A percentile compares a stretch with the other conserved stretches of the same genome.
phyloP scores from a whole-genome alignment of 2,888 invertebrate species.

The Stenodema calcarata region DNA sequence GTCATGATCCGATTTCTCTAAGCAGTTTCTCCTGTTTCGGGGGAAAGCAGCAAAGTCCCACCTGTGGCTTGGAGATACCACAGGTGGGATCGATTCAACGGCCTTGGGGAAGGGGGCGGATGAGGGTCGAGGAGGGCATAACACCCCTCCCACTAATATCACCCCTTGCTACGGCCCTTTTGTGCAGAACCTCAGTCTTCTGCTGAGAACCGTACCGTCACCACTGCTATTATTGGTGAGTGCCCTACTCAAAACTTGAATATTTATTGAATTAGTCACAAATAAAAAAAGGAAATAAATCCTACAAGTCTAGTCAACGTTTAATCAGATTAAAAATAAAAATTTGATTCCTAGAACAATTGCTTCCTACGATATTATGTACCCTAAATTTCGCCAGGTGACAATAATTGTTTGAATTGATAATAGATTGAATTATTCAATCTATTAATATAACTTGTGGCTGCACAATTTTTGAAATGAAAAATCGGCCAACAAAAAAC shows the following conservation, averaged over 20 bases:
- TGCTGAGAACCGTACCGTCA: background rate
- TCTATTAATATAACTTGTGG: no score
- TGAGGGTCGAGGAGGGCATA: background rate
- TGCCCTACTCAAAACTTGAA: background rate
- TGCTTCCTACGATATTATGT: no score
- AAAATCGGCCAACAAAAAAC: no score
- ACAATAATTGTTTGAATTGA: no score
- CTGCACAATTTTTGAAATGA: no score
- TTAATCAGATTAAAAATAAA: no score
- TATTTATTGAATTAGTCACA: no score
- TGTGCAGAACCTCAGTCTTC: conserved; percentile 32
- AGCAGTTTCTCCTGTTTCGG: background rate
- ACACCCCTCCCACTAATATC: background rate
- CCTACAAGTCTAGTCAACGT: no score
- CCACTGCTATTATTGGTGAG: background rate
- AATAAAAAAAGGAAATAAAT: no score
- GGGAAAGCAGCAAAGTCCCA: conserved; percentile 6
- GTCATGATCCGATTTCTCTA: background rate
- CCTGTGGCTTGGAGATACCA: conserved; percentile 38
- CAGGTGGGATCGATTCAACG: conserved; percentile 44
- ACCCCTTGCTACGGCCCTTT: background rate
- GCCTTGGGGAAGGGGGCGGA: background rate
- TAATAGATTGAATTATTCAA: no score
- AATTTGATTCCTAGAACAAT: no score
- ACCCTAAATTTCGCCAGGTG: no score